These are phyloP conservation scores for Achroia grisella DNA, from an alignment of 1,140 invertebrate species.

Conservation along the genomic window DNA sequence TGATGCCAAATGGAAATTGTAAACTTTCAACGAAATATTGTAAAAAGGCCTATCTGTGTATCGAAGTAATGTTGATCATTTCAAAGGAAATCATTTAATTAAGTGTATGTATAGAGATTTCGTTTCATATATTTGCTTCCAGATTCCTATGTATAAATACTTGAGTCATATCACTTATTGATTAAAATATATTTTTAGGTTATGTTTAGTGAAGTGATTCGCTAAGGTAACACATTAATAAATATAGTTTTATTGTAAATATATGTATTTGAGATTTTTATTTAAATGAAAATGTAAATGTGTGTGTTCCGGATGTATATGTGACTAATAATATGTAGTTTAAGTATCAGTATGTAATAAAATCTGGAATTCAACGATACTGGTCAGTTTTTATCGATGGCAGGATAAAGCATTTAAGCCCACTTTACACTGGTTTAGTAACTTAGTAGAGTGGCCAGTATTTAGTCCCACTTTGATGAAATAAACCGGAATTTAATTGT, in stretches of 20 bases:
- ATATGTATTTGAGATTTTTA: constrained; percentile 47
- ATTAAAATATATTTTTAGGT: constrained; percentile 37
- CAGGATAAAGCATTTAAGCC: too few relatives aligned
- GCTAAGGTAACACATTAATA: constrained; percentile 20
- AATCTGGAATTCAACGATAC: too few relatives aligned
- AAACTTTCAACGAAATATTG: background rate
- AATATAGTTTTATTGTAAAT: constrained; percentile 44
- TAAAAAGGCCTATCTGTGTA: constrained; percentile 6
- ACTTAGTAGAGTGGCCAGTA: too few relatives aligned
- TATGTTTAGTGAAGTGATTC: constrained; percentile 27
- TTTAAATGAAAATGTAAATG: constrained; percentile 62
- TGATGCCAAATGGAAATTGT: constrained; percentile 9
- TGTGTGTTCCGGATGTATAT: constrained; percentile 63
- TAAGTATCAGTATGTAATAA: constrained; percentile 1
- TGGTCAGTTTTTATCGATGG: too few relatives aligned
- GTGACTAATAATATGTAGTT: constrained; percentile 40
- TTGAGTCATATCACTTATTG: constrained; percentile 62
- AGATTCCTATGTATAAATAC: constrained; percentile 39
- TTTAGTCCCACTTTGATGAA: too few relatives aligned
- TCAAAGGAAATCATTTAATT: constrained; percentile 1
- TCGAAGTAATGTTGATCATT: constrained; percentile 6
- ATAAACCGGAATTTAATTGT: too few relatives aligned
- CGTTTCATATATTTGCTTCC: constrained; percentile 23
- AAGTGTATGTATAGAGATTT: constrained; percentile 13
- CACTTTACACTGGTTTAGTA: too few relatives aligned